These are phyloP conservation scores for Macrosiphum euphorbiae DNA, from an alignment of 2,888 invertebrate genomes.

Conservation along the genomic window DNA sequence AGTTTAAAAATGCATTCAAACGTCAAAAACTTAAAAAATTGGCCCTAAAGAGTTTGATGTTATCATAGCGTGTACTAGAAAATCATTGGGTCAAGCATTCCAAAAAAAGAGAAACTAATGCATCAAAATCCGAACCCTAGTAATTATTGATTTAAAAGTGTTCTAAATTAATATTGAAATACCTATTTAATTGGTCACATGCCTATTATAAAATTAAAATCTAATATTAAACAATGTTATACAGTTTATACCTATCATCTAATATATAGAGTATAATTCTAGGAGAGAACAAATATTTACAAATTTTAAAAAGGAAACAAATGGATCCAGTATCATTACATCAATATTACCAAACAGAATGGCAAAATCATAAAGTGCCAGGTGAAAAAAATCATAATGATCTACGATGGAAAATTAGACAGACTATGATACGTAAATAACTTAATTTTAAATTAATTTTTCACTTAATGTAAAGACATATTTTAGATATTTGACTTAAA, in stretches of 20 bases:
- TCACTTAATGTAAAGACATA: not conserved
- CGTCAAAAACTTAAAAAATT: too few relatives aligned
- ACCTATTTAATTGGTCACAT: not conserved
- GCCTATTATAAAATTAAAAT: not conserved
- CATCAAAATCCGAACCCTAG: too few relatives aligned
- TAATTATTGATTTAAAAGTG: not conserved
- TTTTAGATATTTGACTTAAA: not conserved
- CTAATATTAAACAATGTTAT: too few relatives aligned
- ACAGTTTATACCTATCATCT: not conserved
- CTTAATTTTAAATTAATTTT: not conserved
- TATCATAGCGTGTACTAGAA: too few relatives aligned
- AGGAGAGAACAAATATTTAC: conserved; percentile 29
- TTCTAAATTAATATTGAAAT: not conserved
- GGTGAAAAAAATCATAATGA: conserved; percentile 60
- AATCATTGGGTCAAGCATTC: too few relatives aligned
- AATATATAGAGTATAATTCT: not conserved
- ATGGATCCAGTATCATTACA: conserved; percentile 60
- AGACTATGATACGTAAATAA: conserved; percentile 55
- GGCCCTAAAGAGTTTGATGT: too few relatives aligned
- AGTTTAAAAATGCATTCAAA: too few relatives aligned
- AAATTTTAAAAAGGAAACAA: conserved; percentile 51
- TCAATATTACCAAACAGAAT: conserved; percentile 57
- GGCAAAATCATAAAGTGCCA: conserved; percentile 48
- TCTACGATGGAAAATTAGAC: conserved; percentile 50
- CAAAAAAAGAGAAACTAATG: too few relatives aligned